A percentile compares a stretch with the other conserved stretches of the same genome.
Conservation (phyloP, 2,888 invertebrate species). For the Saturnia pavonia region DNA sequence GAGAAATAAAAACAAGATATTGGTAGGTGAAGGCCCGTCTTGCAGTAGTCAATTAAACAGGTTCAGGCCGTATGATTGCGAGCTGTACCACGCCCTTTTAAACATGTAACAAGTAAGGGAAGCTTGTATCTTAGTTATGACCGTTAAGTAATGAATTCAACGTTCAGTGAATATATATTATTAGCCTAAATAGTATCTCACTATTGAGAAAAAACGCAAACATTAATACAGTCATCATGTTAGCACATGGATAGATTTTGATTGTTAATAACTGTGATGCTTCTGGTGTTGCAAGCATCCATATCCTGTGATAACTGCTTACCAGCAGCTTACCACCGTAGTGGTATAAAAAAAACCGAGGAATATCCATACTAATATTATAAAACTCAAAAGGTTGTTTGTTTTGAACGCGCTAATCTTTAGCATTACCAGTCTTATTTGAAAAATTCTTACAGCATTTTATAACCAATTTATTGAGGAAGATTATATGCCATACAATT, state of each 20-base stretch:
- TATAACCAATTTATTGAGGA: too few species aligned
- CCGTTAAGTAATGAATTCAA: not conserved
- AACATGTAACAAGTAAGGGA: slow-evolving; percentile 6
- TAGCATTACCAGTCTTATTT: too few species aligned
- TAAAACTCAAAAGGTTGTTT: too few species aligned
- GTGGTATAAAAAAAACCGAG: too few species aligned
- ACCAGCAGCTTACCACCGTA: too few species aligned
- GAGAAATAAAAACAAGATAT: slow-evolving; percentile 4
- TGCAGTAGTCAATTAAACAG: slow-evolving; percentile 4
- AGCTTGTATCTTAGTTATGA: not conserved
- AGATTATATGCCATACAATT: too few species aligned
- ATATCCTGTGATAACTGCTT: too few species aligned
- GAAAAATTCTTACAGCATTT: too few species aligned
- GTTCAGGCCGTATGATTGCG: slow-evolving; percentile 1
- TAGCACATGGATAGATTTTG: not conserved
- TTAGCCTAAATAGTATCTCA: not conserved
- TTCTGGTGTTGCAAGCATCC: too few species aligned
- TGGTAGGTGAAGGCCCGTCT: slow-evolving; percentile 7
- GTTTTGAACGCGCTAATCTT: too few species aligned
- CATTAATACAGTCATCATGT: not conserved
- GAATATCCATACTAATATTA: too few species aligned
- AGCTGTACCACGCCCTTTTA: slow-evolving; percentile 10
- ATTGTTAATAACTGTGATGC: not conserved
- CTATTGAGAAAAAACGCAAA: not conserved
- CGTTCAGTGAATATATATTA: not conserved